phyloP scores from a whole-genome alignment of 2,888 invertebrate species.

The Apotomis betuletana region DNA sequence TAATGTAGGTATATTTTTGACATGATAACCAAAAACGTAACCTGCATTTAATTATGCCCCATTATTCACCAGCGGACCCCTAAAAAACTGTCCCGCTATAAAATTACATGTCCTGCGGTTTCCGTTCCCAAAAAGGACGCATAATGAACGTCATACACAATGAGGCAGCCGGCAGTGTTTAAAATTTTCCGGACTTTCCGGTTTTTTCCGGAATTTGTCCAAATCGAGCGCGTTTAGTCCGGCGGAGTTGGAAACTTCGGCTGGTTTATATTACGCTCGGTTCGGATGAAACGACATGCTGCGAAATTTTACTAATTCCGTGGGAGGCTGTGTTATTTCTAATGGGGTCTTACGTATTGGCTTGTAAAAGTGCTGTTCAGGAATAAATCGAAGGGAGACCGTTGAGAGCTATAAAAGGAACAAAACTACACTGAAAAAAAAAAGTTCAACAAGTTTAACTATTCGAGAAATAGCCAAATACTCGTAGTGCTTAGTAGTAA shows the following conservation, averaged over 20 bases:
- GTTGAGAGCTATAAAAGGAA: no score
- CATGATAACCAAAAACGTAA: neutral
- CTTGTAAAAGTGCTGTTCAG: neutral
- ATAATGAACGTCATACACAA: constrained; percentile 41
- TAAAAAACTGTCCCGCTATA: constrained; percentile 26
- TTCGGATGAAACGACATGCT: neutral
- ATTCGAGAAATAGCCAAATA: no score
- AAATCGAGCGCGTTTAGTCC: constrained; percentile 23
- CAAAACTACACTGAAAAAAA: no score
- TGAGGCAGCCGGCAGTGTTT: constrained; percentile 35
- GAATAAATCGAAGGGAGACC: neutral
- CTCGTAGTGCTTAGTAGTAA: no score
- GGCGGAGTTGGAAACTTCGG: constrained; percentile 19
- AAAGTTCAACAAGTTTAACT: no score
- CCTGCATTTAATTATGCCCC: constrained; percentile 5
- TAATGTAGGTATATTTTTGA: no score
- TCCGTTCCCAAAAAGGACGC: constrained; percentile 37
- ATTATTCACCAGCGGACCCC: constrained; percentile 20
- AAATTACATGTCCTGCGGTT: constrained; percentile 33
- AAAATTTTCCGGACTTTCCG: constrained; percentile 21
- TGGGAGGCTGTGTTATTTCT: neutral
- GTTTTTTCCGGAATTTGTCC: constrained; percentile 17
- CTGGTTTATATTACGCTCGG: constrained; percentile 24
- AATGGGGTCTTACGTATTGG: neutral
- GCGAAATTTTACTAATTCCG: neutral